Evolutionary conservation across 2,888 invertebrate genomes (phyloP), one percentile per base, ranked within the genome.

Genomic region (Chromoteleia sp.): DNA sequence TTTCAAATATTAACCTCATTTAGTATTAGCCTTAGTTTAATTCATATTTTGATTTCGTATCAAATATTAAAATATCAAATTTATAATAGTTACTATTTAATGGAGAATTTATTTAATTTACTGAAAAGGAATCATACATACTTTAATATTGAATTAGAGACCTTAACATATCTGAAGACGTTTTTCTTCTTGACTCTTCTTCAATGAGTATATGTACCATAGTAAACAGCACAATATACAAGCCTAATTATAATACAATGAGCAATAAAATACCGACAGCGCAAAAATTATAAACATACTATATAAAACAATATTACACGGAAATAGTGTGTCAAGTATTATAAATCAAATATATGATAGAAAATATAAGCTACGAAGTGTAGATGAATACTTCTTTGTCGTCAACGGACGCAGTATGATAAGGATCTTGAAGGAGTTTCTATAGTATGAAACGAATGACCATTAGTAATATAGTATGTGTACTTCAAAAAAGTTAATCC

Each of bases 181-280:
- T n/a, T n/a, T n/a, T n/a, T n/a, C n/a, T n/a, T n/a, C n/a, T n/a
- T n/a, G 43, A 19, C 0, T 50, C 10, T n/a, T 25, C 25, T 52
- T 25, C 29, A 52, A 30, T 17, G 25, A 52, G 41, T 43, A 56
- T 56, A 56, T 45, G 50, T 56, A 56, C 54, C 43, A 56, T 19
- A 21, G 19, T 68, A 56, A 68, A 56, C 68, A 56, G 33, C 25
- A 30, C 33, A 68, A 41, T 56, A 56, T 68, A 68, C 54, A 68
- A 56, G 43, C 56, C 68, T 68, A 68, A 68, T 68, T 68, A 68
- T 12, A 68, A 68, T 68, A 68, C 68, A 68, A 68, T 68, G 68
- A 56, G 56, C 68, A 56, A 68, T 68, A 54, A 68, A 56, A 68
- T 68, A 56, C 45, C 14, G 17, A 39, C 54, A 8, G 54, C 17